Base-by-base conservation (phyloP, 1,140 invertebrate genomes). In the Hetaerina americana region DNA sequence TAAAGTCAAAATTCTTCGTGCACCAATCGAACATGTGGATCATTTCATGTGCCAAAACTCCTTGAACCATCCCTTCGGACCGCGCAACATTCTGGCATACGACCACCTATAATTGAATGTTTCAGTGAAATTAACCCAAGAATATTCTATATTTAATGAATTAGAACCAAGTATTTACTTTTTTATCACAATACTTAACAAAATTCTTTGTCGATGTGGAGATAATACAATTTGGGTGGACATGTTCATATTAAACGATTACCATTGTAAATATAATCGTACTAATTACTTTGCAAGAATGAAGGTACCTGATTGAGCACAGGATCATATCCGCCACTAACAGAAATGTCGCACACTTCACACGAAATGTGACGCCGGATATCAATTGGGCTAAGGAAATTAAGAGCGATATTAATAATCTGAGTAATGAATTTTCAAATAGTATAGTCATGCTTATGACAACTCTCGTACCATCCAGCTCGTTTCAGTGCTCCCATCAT, bases 11-110 rank as follows among this genome's bases (percentile, higher is more conserved):
- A 70, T 97, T 87, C 75, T 95, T 91, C 66, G 88, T 86, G 81
- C 96, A 98, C 77, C 89, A 92, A 80, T 98, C 96, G 81, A 96
- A 98, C 92, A 97, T 97, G 80, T 98, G 96, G 66, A 97, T 90
- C 85, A 98, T 87, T 82, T 98, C 96, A 81, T 98, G 96, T 0
- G 89, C 87, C 3, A 98, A 78, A 6, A 95, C 89, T 72, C 88
- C 88, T 79, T 92, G 89, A 0, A 95, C 86, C 76, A 87, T 84
- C 5, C 85, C 85, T 79, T 87, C 80, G 49, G 81, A 84, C 67
- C 76, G 84, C 18, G 87, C 87, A 69, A 87, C 86, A 84, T 98
- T 98, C 79, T 97, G 92, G 77, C 95, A 98, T 12, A 98, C 84
- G 6, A 98, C 90, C 73, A 97, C 88, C 89, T 96, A 79, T 18